These are phyloP conservation scores for Rhynchophorus ferrugineus DNA, from an alignment of 1,140 invertebrate species.

Conservation along the genomic window DNA sequence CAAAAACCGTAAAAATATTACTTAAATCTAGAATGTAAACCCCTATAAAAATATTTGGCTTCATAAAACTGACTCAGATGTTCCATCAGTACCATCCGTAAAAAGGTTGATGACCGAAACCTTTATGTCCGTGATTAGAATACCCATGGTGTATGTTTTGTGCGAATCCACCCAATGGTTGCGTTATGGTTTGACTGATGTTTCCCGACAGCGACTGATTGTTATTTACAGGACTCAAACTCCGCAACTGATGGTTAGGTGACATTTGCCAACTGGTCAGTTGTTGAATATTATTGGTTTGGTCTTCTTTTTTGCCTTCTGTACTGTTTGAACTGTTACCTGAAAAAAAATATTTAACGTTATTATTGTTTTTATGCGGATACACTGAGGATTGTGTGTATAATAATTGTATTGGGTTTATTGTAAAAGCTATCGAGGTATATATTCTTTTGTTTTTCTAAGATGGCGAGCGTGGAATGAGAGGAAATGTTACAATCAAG, in stretches of 20 bases:
- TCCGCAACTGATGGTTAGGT: constrained; percentile 25
- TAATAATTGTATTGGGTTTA: too few relatives aligned
- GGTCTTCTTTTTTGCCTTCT: constrained; percentile 21
- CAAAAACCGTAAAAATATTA: too few relatives aligned
- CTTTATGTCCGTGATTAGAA: constrained; percentile 27
- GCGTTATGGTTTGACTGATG: constrained; percentile 24
- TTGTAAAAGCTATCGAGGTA: too few relatives aligned
- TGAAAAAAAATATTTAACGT: constrained; percentile 17
- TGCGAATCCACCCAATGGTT: constrained; percentile 28
- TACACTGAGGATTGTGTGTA: too few relatives aligned
- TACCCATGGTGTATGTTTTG: constrained; percentile 33
- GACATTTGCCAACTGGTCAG: constrained; percentile 28
- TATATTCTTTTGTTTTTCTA: too few relatives aligned
- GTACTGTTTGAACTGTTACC: constrained; percentile 20
- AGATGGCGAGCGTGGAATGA: too few relatives aligned
- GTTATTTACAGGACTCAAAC: constrained; percentile 25
- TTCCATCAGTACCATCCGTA: constrained; percentile 36
- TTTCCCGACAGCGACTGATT: constrained; percentile 19
- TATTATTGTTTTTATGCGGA: too few relatives aligned
- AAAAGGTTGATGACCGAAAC: constrained; percentile 32
- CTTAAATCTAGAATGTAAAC: too few relatives aligned
- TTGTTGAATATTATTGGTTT: constrained; percentile 24
- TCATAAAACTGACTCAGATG: too few relatives aligned
- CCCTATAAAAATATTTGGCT: too few relatives aligned
- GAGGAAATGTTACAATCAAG: too few relatives aligned